These are phyloP conservation scores for Colinus virginianus DNA, from an alignment of 2,113 vertebrate genomes.

Conservation along the genomic window DNA sequence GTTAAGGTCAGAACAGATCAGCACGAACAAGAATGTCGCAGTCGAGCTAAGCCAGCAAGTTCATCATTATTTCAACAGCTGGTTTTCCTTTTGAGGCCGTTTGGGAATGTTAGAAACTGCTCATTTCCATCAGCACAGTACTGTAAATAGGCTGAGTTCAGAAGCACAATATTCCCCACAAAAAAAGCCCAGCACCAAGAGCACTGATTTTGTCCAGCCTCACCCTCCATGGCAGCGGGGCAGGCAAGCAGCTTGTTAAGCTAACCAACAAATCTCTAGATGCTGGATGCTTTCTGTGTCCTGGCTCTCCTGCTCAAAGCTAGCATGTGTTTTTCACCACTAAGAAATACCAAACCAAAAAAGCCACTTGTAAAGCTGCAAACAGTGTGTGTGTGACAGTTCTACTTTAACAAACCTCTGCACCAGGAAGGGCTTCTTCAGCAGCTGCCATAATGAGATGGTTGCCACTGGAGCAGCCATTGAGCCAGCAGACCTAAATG, in stretches of 20 bases:
- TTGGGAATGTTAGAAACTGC: neutral
- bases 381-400: neutral
- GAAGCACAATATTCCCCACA: neutral
- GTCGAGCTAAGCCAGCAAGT: neutral
- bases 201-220: too few relatives aligned
- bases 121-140: neutral
- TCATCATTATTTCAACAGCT: neutral
- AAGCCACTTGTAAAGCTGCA: conserved; percentile 27
- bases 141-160: neutral
- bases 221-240: neutral
- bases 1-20: neutral
- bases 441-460: neutral
- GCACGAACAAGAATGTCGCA: neutral
- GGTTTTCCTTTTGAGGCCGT: neutral
- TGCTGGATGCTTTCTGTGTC: neutral
- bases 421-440: neutral
- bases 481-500: neutral
- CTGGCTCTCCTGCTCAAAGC: neutral
- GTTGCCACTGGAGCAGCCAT: neutral
- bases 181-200: neutral
- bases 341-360: neutral
- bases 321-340: neutral
- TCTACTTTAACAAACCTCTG: neutral
- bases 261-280: neutral
- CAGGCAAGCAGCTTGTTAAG: neutral